phyloP scores from a whole-genome alignment of 1,140 invertebrate genomes.

The Hestina assimilis region DNA sequence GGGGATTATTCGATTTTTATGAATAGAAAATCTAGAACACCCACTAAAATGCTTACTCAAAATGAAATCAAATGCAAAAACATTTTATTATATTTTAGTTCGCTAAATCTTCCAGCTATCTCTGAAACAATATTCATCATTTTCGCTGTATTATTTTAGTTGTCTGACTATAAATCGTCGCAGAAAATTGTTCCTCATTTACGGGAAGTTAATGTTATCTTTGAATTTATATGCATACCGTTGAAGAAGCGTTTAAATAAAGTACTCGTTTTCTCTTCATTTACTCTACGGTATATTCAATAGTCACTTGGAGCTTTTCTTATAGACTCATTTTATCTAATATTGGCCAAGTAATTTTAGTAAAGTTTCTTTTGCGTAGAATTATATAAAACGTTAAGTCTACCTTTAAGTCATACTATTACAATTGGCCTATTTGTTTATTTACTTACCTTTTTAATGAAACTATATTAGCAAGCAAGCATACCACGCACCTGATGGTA shows the following conservation, averaged over 20 bases:
- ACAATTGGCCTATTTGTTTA: too few species aligned
- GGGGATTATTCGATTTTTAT: too few species aligned
- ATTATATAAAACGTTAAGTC: too few species aligned
- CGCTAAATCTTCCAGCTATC: conserved; percentile 12
- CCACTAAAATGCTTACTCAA: too few species aligned
- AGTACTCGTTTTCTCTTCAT: conserved; percentile 19
- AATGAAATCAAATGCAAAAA: too few species aligned
- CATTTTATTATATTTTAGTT: too few species aligned
- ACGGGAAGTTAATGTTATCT: conserved; percentile 26
- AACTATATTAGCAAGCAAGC: too few species aligned
- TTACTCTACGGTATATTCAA: conserved; percentile 19
- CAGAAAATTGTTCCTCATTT: conserved; percentile 28
- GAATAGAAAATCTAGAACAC: too few species aligned
- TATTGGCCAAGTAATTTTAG: not conserved
- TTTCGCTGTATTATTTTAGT: conserved; percentile 22
- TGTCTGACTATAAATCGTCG: conserved; percentile 21
- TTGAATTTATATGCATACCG: conserved; percentile 29
- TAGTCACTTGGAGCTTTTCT: conserved; percentile 9
- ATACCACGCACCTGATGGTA: too few species aligned
- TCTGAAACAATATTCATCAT: conserved; percentile 13
- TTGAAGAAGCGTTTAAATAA: conserved; percentile 25
- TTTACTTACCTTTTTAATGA: too few species aligned
- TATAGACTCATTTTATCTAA: not conserved
- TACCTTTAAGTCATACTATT: too few species aligned
- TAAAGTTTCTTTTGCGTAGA: not conserved